phyloP scores from a whole-genome alignment of 2,888 invertebrate species.

The Camponotus fellah region DNA sequence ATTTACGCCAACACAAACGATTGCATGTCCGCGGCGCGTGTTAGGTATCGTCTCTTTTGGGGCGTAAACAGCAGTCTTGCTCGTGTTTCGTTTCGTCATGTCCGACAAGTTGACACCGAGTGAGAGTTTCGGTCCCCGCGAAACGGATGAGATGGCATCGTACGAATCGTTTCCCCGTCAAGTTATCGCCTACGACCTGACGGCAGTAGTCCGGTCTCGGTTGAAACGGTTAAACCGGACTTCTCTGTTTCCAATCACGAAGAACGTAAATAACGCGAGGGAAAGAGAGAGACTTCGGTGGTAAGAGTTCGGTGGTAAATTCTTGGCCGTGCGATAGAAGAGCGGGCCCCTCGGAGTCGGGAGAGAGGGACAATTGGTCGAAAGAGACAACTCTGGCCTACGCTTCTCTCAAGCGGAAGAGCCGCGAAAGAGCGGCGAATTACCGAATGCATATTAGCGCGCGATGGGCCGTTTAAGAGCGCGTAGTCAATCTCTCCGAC shows the following conservation, averaged over 20 bases:
- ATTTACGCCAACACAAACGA: slow-evolving; percentile 81
- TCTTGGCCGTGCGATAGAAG: slow-evolving; percentile 41
- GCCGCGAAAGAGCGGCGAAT: slow-evolving; percentile 77
- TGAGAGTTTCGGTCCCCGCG: slow-evolving; percentile 11
- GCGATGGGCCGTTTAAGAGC: slow-evolving; percentile 84
- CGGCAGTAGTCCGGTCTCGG: neutral
- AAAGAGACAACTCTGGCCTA: slow-evolving; percentile 46
- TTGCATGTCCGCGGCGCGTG: slow-evolving; percentile 77
- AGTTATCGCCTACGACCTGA: slow-evolving; percentile 33
- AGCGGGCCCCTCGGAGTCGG: neutral
- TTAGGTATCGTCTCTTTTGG: slow-evolving; percentile 72
- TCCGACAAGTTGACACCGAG: slow-evolving; percentile 49
- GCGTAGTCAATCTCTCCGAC: slow-evolving; percentile 85
- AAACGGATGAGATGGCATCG: slow-evolving; percentile 10
- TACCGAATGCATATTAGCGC: slow-evolving; percentile 85
- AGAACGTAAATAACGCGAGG: slow-evolving; percentile 43
- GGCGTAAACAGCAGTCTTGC: slow-evolving; percentile 56
- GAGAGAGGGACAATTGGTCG: slow-evolving; percentile 52
- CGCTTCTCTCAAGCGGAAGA: slow-evolving; percentile 47
- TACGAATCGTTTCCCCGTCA: slow-evolving; percentile 28
- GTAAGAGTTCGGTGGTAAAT: slow-evolving; percentile 26
- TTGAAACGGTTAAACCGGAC: slow-evolving; percentile 4
- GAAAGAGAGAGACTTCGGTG: neutral
- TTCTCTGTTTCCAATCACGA: slow-evolving; percentile 25
- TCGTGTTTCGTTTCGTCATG: slow-evolving; percentile 53